phyloP scores from a whole-genome alignment of 2,797 vertebrate genomes.

The Gymnodraco acuticeps region DNA sequence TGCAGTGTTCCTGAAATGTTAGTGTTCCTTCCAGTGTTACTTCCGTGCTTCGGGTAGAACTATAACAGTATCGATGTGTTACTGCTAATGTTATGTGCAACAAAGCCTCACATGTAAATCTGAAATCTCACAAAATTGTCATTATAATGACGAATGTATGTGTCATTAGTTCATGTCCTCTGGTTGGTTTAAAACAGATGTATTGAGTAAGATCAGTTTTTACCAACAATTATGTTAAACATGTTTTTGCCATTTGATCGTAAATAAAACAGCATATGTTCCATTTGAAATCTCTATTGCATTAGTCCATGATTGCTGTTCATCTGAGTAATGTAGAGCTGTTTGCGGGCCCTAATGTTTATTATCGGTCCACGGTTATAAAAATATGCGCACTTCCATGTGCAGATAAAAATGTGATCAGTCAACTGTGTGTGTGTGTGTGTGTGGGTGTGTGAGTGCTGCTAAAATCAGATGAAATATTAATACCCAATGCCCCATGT shows the following conservation, averaged over 20 bases:
- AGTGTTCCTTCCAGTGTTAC: too few species aligned
- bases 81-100: neutral
- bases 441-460: conserved; percentile 36
- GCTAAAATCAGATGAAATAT: conserved; percentile 80
- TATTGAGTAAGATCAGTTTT: neutral
- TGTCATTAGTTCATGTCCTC: neutral
- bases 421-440: conserved; percentile 46
- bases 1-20: too few species aligned
- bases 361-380: conserved; percentile 55
- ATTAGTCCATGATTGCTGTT: conserved; percentile 18
- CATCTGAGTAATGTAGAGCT: conserved; percentile 23
- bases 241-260: neutral
- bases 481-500: conserved; percentile 78
- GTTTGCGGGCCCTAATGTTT: conserved; percentile 30
- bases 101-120: too few species aligned
- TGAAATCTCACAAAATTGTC: neutral
- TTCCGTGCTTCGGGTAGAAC: too few species aligned
- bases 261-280: neutral
- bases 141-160: neutral
- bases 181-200: neutral
- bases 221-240: neutral
- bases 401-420: conserved; percentile 75
- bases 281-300: neutral
- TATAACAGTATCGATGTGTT: too few species aligned
- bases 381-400: neutral